These are phyloP conservation scores for Mesaphorura yosii DNA, from an alignment of 1,140 invertebrate genomes.

Conservation along the genomic window DNA sequence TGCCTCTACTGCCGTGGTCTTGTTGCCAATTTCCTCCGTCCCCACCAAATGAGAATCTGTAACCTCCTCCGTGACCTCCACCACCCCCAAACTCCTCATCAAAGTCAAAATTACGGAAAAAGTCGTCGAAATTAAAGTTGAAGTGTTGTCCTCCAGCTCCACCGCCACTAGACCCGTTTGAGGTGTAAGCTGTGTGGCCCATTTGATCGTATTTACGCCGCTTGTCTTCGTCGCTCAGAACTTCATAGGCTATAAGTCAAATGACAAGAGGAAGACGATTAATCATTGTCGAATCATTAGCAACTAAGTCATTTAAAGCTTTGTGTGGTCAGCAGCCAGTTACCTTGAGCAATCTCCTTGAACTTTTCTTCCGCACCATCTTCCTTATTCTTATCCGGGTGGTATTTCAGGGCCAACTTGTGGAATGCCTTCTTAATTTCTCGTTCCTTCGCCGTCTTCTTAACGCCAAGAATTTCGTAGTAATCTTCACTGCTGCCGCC, in stretches of 20 bases:
- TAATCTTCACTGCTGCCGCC: conserved; percentile 32
- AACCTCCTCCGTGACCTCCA: conserved; percentile 15
- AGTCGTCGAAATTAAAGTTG: conserved; percentile 30
- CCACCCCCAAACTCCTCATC: conserved; percentile 19
- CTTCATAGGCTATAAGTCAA: conserved; percentile 52
- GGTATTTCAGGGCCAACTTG: conserved; percentile 42
- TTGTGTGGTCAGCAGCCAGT: not conserved
- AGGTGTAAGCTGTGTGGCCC: conserved; percentile 42
- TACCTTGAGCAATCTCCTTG: conserved; percentile 39
- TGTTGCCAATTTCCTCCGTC: no score
- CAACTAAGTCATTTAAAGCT: not conserved
- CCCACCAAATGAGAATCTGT: conserved; percentile 21
- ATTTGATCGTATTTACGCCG: conserved; percentile 51
- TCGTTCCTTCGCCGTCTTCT: conserved; percentile 35
- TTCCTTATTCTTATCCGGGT: conserved; percentile 41
- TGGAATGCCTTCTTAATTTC: conserved; percentile 47
- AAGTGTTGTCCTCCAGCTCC: conserved; percentile 13
- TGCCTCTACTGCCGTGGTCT: no score
- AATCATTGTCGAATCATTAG: not conserved
- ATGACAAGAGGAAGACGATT: no score
- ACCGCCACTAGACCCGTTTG: conserved; percentile 8
- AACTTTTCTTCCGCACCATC: conserved; percentile 38
- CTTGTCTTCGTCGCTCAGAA: conserved; percentile 50
- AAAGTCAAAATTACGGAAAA: conserved; percentile 28
- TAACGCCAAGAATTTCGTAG: conserved; percentile 38